Evolutionary conservation across 2,113 vertebrate species (phyloP), one percentile per base, ranked within the genome.

Genomic region (Tiliqua scincoides): DNA sequence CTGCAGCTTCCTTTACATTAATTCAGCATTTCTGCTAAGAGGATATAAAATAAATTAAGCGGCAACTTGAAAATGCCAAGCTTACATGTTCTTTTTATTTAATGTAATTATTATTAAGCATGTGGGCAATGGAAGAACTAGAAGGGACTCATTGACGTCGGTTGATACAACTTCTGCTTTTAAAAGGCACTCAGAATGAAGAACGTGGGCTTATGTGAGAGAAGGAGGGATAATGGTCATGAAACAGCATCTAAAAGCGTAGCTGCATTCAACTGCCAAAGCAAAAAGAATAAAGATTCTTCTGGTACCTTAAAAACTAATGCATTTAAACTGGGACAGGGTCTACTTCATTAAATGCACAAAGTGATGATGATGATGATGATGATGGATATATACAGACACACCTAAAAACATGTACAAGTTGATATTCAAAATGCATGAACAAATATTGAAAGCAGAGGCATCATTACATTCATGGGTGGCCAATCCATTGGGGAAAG

Each of bases 101-200:
- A 23, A 52, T 32, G 30, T 27, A 52, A 81, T n/a, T 30, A 6
- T 18, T 40, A 72, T 70, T 2, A 17, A 40, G 18, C 59, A 43
- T 6, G 52, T 4, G 32, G 4, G 0, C 21, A 74, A 73, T 78
- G 48, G 15, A 88, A 71, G 68, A 82, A 81, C 68, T 89, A 37
- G 4, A 8, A 89, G 79, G 75, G 7, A 21, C 1, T 18, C 17
- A 12, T 79, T 89, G 78, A 87, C 76, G 20, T 35, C 23, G 2
- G 35, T 89, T 91, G 54, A 18, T 85, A 1, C 11, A 40, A 76
- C 82, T 73, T 89, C 9, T 85, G 82, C 30, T 86, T 91, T 92
- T 54, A 81, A 32, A 77, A 89, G 82, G 67, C 32, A 11, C 35
- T 68, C 79, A 72, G 79, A 65, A 17, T 73, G 89, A 86, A 67